Conservation (phyloP, 2,113 vertebrate species). For the Aptenodytes forsteri region DNA sequence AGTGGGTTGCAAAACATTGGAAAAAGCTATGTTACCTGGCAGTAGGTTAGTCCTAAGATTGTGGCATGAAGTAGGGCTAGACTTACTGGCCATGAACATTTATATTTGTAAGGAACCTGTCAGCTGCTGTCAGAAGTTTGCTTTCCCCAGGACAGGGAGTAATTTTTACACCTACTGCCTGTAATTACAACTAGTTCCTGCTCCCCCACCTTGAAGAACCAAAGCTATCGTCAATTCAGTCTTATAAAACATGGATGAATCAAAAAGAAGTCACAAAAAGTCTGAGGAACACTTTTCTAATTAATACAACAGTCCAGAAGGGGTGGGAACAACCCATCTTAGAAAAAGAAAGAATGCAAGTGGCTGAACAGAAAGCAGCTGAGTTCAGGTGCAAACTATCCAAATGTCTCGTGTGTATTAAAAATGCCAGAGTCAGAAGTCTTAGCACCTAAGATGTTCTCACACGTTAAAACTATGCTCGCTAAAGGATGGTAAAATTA, state of each 20-base stretch:
- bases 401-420: neutral
- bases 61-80: neutral
- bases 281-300: neutral
- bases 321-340: neutral
- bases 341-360: neutral
- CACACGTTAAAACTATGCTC: neutral
- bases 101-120: neutral
- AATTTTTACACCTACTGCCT: neutral
- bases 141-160: neutral
- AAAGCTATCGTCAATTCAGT: neutral
- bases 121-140: neutral
- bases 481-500: neutral
- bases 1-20: neutral
- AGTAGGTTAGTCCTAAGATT: neutral
- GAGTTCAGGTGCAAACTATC: neutral
- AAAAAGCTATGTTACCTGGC: neutral
- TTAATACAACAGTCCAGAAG: neutral
- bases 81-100: neutral
- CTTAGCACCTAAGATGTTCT: neutral
- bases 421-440: neutral
- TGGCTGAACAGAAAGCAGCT: neutral
- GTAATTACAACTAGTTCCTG: neutral
- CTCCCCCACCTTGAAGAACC: neutral
- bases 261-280: neutral
- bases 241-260: neutral